These are phyloP conservation scores for Leucophenga varia DNA, from an alignment of 1,140 invertebrate species.

Conservation along the genomic window DNA sequence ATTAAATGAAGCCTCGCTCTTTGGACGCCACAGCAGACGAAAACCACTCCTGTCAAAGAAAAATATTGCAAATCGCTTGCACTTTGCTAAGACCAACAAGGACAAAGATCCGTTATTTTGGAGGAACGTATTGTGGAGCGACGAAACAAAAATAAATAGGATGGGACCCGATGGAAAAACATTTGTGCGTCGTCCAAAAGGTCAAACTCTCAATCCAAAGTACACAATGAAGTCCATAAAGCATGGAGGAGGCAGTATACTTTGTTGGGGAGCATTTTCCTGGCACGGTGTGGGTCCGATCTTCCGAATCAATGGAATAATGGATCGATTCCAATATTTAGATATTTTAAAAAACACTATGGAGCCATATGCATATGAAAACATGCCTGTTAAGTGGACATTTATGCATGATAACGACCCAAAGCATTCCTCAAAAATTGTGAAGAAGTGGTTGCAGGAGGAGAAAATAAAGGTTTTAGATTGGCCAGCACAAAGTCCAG, in stretches of 20 bases:
- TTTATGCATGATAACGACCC: slow-evolving; percentile 40
- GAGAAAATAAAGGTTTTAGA: background rate
- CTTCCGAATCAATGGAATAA: background rate
- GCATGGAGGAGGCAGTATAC: background rate
- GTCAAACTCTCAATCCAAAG: too few relatives aligned
- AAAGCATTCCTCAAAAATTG: slow-evolving; percentile 21
- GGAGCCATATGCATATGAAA: slow-evolving; percentile 4
- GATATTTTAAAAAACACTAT: slow-evolving; percentile 3
- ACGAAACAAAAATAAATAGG: slow-evolving; percentile 1
- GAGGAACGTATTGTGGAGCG: too few relatives aligned
- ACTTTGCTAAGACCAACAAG: too few relatives aligned
- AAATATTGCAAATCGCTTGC: background rate
- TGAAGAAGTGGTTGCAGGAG: slow-evolving; percentile 18
- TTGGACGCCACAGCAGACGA: background rate
- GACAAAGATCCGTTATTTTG: too few relatives aligned
- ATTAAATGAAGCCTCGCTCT: background rate
- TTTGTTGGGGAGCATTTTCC: slow-evolving; percentile 3
- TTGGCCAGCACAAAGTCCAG: background rate
- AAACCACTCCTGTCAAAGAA: background rate
- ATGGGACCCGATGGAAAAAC: background rate
- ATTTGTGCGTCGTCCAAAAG: background rate
- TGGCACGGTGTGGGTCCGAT: background rate
- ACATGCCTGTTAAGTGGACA: slow-evolving; percentile 24
- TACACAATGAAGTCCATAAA: too few relatives aligned
- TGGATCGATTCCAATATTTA: background rate